Percentiles rank a stretch among this genome's conserved stretches.
phyloP scores from a whole-genome alignment of 2,888 invertebrate genomes.

The Griposia aprilina region DNA sequence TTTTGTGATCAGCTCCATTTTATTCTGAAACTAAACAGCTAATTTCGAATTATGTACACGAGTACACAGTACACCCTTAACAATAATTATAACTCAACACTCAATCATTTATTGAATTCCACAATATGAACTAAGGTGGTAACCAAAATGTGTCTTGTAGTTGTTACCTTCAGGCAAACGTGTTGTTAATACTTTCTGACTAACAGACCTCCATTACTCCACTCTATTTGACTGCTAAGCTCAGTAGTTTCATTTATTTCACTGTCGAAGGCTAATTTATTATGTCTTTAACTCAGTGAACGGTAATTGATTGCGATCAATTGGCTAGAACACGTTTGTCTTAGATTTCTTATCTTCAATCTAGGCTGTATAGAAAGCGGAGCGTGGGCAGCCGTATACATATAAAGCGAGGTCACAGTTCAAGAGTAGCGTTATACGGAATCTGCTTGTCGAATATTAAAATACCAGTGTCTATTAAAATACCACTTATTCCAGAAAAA shows the following conservation, averaged over 20 bases:
- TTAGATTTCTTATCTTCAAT: conserved; percentile 16
- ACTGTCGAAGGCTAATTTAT: conserved; percentile 48
- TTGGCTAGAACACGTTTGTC: conserved; percentile 28
- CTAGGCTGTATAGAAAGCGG: not conserved
- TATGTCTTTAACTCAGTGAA: conserved; percentile 43
- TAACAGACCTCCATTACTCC: conserved; percentile 37
- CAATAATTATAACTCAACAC: not conserved
- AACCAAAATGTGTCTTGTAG: not conserved
- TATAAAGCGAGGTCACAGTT: conserved; percentile 1
- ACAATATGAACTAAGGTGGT: not conserved
- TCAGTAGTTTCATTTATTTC: conserved; percentile 45
- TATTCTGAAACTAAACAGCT: not conserved
- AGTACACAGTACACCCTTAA: not conserved
- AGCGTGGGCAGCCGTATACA: not conserved
- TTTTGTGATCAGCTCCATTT: not conserved
- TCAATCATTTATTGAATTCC: not conserved
- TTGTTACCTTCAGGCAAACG: not conserved
- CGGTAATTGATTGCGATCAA: conserved; percentile 54
- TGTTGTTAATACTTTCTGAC: conserved; percentile 3
- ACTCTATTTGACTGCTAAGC: conserved; percentile 27
- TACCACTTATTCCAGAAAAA: not conserved
- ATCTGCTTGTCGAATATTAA: not conserved
- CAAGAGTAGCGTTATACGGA: not conserved
- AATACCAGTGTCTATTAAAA: too few species aligned
- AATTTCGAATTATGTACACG: not conserved